phyloP scores from a whole-genome alignment of 2,797 vertebrate genomes.

The Myotis planiceps region DNA sequence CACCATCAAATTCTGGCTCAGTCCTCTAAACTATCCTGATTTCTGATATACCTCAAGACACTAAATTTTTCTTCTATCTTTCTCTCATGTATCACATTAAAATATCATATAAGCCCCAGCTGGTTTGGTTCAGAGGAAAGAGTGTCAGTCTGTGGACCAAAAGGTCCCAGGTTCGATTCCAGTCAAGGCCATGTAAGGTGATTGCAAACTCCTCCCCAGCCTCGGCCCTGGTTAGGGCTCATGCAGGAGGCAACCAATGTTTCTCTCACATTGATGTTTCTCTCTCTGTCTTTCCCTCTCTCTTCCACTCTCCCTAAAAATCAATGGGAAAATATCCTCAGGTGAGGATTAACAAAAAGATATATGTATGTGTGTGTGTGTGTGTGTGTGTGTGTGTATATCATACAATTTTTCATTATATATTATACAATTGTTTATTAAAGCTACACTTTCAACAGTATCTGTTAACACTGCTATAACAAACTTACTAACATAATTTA shows the following conservation, averaged over 20 bases:
- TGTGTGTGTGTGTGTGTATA: too few relatives aligned
- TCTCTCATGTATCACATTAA: conserved; percentile 15
- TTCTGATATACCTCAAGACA: conserved; percentile 3
- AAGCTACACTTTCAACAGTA: conserved; percentile 32
- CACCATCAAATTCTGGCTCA: conserved; percentile 36
- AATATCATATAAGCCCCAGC: not conserved
- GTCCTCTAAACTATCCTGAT: not conserved
- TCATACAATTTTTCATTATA: not conserved
- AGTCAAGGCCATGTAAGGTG: not conserved
- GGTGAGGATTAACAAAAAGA: not conserved
- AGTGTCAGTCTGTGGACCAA: not conserved
- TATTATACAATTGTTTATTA: conserved; percentile 39
- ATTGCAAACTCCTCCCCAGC: not conserved
- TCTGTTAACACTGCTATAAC: not conserved
- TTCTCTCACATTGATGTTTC: not conserved
- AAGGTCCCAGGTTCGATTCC: not conserved
- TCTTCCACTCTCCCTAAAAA: not conserved
- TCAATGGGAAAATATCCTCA: not conserved
- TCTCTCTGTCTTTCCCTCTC: not conserved
- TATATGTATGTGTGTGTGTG: too few relatives aligned
- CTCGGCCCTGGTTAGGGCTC: not conserved
- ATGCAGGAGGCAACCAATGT: not conserved
- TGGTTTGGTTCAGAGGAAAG: not conserved
- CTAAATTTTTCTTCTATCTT: not conserved
- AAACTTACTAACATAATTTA: conserved; percentile 2